Percentiles rank a stretch among this genome's conserved stretches.
These are phyloP conservation scores for Meteorus sp. DNA, from an alignment of 1,140 invertebrate species.

Conservation along the genomic window DNA sequence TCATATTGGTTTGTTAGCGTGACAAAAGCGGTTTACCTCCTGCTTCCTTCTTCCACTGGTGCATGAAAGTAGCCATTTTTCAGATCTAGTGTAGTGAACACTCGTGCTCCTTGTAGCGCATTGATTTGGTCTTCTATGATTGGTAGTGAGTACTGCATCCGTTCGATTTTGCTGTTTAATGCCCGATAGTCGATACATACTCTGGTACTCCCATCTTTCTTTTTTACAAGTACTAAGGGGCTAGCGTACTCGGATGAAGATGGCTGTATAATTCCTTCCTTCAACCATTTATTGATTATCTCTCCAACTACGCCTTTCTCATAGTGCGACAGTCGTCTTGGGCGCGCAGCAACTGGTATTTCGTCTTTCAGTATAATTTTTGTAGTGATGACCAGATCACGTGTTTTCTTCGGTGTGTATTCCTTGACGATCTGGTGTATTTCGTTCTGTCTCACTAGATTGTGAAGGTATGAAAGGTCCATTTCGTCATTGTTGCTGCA, in stretches of 20 bases:
- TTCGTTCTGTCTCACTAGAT: not conserved
- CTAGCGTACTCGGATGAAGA: conserved; percentile 53
- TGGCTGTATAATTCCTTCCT: conserved; percentile 32
- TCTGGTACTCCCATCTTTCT: conserved; percentile 53
- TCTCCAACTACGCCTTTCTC: conserved; percentile 30
- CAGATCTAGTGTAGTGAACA: conserved; percentile 58
- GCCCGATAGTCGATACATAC: conserved; percentile 50
- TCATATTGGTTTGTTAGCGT: conserved; percentile 40
- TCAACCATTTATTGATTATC: conserved; percentile 30
- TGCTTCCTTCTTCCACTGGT: conserved; percentile 15
- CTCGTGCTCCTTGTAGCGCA: conserved; percentile 35
- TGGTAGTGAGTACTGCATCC: conserved; percentile 58
- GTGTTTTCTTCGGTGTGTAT: conserved; percentile 1
- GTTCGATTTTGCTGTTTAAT: conserved; percentile 38
- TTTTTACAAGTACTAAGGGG: conserved; percentile 53
- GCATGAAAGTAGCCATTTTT: conserved; percentile 35
- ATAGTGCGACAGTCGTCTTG: conserved; percentile 16
- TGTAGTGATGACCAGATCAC: conserved; percentile 18
- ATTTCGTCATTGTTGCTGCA: not conserved
- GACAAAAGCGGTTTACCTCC: conserved; percentile 46
- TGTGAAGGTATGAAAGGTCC: conserved; percentile 4
- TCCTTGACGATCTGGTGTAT: not conserved
- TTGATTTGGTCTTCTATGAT: conserved; percentile 57
- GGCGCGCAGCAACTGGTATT: conserved; percentile 11
- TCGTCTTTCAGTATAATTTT: conserved; percentile 26